phyloP scores from a whole-genome alignment of 2,113 vertebrate species.

The Brienomyrus brachyistius region DNA sequence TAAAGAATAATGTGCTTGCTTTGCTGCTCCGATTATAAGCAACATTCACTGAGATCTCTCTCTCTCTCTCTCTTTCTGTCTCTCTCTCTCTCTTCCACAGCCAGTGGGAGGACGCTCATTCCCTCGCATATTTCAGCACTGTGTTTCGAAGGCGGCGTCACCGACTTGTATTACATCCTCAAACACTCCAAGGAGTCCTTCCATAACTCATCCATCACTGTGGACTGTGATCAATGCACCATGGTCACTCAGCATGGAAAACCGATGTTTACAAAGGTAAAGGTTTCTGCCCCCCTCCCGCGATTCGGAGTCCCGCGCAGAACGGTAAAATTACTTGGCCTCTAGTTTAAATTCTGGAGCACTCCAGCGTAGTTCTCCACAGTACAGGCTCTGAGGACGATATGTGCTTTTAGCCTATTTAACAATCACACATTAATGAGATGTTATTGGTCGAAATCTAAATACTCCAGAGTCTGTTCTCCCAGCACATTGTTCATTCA shows the following conservation, averaged over 20 bases:
- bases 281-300: constrained; percentile 16
- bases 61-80: constrained; percentile 14
- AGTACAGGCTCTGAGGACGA: background rate
- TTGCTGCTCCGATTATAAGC: background rate
- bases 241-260: constrained; percentile 98
- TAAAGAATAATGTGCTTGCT: background rate
- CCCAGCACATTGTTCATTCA: background rate
- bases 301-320: background rate
- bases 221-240: constrained; percentile 97
- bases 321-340: background rate
- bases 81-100: constrained; percentile 56
- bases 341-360: background rate
- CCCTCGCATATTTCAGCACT: constrained; percentile 97
- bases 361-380: background rate
- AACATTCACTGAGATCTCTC: background rate
- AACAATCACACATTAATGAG: background rate
- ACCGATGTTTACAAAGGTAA: constrained; percentile 99
- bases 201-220: constrained; percentile 97
- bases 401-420: background rate
- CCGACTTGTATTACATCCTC: constrained; percentile 95
- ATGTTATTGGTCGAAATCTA: background rate
- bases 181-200: constrained; percentile 98
- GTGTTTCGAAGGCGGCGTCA: constrained; percentile 98
- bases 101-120: constrained; percentile 97
- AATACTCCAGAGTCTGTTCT: background rate